phyloP scores from a whole-genome alignment of 2,113 vertebrate genomes.

The Balaeniceps rex region DNA sequence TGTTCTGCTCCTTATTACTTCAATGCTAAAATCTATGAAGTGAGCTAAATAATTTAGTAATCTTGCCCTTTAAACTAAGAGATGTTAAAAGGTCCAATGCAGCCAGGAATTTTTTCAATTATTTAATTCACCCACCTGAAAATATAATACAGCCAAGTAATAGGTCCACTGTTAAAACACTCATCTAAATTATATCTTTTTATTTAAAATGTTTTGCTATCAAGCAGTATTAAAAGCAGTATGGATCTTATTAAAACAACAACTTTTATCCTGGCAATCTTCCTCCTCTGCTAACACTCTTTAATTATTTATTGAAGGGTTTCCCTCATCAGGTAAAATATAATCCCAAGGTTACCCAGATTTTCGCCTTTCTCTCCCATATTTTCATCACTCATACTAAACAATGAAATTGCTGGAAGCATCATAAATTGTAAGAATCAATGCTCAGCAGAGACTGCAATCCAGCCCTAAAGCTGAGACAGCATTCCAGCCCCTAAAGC shows the following conservation, averaged over 20 bases:
- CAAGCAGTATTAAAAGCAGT: background rate
- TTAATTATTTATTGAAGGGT: background rate
- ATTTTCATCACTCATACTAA: background rate
- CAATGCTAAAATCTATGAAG: background rate
- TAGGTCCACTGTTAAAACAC: background rate
- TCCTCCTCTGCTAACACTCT: background rate
- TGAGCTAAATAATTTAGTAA: slow-evolving; percentile 24
- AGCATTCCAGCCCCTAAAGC: background rate
- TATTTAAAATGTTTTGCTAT: background rate
- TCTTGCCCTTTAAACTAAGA: background rate
- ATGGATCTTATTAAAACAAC: background rate
- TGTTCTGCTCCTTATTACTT: background rate
- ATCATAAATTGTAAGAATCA: background rate
- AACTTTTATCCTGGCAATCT: background rate
- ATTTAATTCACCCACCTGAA: background rate
- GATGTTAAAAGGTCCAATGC: background rate
- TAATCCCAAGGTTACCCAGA: background rate
- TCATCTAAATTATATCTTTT: background rate
- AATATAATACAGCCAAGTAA: background rate
- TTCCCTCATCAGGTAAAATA: background rate
- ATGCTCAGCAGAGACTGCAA: background rate
- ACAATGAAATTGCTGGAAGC: background rate
- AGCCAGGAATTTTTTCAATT: background rate
- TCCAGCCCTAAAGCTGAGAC: background rate
- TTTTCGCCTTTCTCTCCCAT: background rate